Base-by-base conservation (phyloP, 2,888 invertebrate genomes). In the Loripinus fragilis region DNA sequence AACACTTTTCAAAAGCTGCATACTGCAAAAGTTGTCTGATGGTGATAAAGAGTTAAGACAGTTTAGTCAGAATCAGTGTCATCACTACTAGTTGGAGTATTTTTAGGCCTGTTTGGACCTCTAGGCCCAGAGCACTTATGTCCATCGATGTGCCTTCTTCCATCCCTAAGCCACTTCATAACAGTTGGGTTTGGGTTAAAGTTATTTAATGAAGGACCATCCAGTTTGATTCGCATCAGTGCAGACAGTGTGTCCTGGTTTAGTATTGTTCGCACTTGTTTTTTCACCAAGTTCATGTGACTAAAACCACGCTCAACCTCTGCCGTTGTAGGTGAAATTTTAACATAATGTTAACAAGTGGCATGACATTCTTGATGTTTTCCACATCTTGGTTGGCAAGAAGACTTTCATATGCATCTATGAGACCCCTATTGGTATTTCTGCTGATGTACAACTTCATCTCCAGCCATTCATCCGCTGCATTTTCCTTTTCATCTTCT, bases 271-370 rank as follows among this genome's bases (percentile, higher is more conserved):
- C 71, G 38, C 10, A 5, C 2, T 12, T 15, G 7, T 7, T 15
- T 64, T 23, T 71, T 71, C 5, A 71, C 38, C 7, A 15, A 12
- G 33, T 71, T 71, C 64, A 71, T 28, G 2, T 17, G n/a, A 28
- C 71, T 64, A 33, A 71, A 71, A 3, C 71, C 64, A 3, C 64
- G 35, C 25, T 71, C 71, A 71, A 60, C 60, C 35, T 64, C 64
- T 33, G 71, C 71, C 38, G 64, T 71, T 35, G 71, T 64, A 10
- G 60, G 71, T 10, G 71, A 71, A 23, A 64, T 71, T 41, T 60
- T 71, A 41, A 60, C 38, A 64, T 71, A 30, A 71, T 71, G 25
- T 2, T 41, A 45, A 71, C 42, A 5, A 64, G 64, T 60, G 42
- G 10, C 35, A 64, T 20, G 33, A 71, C 64, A 30, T 71, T 8